Evolutionary conservation across 2,888 invertebrate species (phyloP).

Genomic region (Dryocosmus kuriphilus): DNA sequence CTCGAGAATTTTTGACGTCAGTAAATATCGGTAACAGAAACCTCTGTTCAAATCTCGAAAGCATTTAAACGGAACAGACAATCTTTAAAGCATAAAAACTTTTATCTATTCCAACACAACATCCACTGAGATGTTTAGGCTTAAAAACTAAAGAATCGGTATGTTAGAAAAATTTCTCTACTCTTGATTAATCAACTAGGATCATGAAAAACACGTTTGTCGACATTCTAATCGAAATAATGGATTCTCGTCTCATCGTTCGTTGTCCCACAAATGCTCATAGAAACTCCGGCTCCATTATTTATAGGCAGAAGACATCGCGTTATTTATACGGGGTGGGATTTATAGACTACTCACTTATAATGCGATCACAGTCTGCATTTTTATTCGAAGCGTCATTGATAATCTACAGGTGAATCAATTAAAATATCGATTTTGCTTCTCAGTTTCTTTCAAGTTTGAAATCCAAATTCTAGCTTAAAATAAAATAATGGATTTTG

Average conservation of each 20-base stretch:
- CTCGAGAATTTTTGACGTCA: too few relatives aligned
- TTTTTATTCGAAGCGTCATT: neutral
- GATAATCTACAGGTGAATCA: neutral
- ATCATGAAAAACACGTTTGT: neutral
- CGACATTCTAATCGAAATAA: slow-evolving; percentile 7
- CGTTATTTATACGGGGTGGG: neutral
- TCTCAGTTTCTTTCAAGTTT: too few relatives aligned
- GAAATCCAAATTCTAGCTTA: too few relatives aligned
- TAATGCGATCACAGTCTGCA: slow-evolving; percentile 2
- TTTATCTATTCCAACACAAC: too few relatives aligned
- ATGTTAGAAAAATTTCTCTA: neutral
- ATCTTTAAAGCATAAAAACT: too few relatives aligned
- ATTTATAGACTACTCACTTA: neutral
- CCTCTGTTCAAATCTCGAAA: too few relatives aligned
- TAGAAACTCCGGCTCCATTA: neutral
- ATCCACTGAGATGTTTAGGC: too few relatives aligned
- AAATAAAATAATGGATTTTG: too few relatives aligned
- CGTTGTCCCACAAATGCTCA: neutral
- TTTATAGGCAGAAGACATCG: slow-evolving; percentile 10
- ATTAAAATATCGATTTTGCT: neutral
- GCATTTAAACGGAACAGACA: too few relatives aligned
- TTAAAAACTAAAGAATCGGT: too few relatives aligned
- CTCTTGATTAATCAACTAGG: neutral
- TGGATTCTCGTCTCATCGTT: neutral
- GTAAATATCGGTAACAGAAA: too few relatives aligned